Evolutionary conservation across 2,888 invertebrate genomes (phyloP).

Genomic region (Lasioglossum vierecki): DNA sequence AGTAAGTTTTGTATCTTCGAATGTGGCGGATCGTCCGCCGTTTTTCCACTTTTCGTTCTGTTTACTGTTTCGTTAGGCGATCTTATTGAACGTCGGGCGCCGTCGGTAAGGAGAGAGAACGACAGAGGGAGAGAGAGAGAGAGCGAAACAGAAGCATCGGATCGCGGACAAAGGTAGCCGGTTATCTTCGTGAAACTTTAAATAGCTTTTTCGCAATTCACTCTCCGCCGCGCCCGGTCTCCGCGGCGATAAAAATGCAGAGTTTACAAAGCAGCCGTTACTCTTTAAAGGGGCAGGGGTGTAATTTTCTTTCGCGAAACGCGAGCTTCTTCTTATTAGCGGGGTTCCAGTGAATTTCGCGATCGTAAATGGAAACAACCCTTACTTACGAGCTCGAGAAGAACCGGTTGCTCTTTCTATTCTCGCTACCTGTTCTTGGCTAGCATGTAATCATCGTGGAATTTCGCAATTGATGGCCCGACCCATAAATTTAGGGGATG

Average conservation of each 20-base stretch:
- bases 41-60: neutral
- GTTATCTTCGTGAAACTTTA: constrained; percentile 56
- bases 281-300: constrained; percentile 16
- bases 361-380: constrained; percentile 46
- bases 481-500: constrained; percentile 11
- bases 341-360: constrained; percentile 30
- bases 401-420: constrained; percentile 10
- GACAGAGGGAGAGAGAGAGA: constrained; percentile 2
- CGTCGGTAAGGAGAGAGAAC: neutral
- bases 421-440: neutral
- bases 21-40: neutral
- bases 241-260: constrained; percentile 39
- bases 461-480: constrained; percentile 9
- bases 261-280: constrained; percentile 39
- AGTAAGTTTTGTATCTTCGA: neutral
- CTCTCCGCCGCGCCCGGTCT: constrained; percentile 8
- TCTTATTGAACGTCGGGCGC: neutral
- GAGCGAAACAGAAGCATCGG: neutral
- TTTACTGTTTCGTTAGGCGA: constrained; percentile 5
- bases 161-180: constrained; percentile 15
- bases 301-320: constrained; percentile 28
- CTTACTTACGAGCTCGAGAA: constrained; percentile 10
- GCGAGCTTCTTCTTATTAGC: constrained; percentile 5
- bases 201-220: constrained; percentile 46
- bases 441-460: neutral